Conservation (phyloP, 2,113 vertebrate species). For the Cromileptes altivelis region DNA sequence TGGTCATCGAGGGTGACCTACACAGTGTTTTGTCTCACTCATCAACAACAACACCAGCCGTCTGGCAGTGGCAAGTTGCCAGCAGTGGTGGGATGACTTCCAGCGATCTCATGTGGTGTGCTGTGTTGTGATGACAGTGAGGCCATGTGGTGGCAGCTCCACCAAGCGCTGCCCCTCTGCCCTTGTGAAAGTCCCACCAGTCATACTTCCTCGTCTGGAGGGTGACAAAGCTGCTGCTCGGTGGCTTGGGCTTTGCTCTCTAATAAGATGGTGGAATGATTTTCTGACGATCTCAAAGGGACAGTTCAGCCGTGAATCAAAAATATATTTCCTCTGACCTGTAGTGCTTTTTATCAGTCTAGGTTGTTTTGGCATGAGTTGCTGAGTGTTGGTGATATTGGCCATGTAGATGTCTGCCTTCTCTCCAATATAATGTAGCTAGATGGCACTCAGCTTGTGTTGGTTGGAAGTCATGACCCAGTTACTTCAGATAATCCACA, state of each 20-base stretch:
- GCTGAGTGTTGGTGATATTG: no score
- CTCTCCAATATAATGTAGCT: no score
- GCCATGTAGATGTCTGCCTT: no score
- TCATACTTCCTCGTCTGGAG: constrained; percentile 1
- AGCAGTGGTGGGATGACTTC: constrained; percentile 32
- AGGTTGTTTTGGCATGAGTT: no score
- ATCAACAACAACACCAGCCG: constrained; percentile 39
- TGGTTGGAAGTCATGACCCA: no score
- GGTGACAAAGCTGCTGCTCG: background rate
- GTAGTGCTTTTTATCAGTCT: no score
- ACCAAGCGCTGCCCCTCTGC: constrained; percentile 13
- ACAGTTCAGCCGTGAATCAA: no score
- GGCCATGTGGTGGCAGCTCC: constrained; percentile 21
- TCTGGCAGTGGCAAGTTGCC: constrained; percentile 25
- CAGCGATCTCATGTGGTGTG: constrained; percentile 33
- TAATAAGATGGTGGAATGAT: background rate
- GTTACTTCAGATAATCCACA: no score
- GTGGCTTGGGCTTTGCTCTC: background rate
- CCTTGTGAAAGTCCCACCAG: constrained; percentile 11
- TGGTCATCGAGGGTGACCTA: constrained; percentile 29
- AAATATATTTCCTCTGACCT: no score
- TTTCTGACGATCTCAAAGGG: background rate
- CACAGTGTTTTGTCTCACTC: constrained; percentile 21
- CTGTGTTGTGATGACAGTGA: constrained; percentile 43
- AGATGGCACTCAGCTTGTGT: no score